phyloP scores from a whole-genome alignment of 1,140 invertebrate species.

The Caenorhabditis briggsae region DNA sequence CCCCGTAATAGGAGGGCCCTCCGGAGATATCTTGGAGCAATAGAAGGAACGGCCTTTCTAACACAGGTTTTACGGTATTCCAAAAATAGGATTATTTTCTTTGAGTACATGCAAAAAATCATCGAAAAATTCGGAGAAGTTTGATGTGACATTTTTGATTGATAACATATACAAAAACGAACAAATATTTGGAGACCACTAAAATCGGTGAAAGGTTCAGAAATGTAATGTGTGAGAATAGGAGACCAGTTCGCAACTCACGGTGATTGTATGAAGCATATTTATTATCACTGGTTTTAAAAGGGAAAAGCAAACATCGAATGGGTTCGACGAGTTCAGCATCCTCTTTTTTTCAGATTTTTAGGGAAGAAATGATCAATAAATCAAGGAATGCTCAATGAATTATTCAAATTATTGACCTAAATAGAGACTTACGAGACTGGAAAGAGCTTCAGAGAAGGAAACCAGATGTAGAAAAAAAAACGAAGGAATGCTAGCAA shows the following conservation, averaged over 20 bases:
- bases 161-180: slow-evolving; percentile 6
- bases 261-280: background rate
- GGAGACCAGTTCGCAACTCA: slow-evolving; percentile 1
- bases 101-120: background rate
- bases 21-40: too few species aligned
- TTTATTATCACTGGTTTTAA: slow-evolving; percentile 33
- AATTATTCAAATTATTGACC: slow-evolving; percentile 41
- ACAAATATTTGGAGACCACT: slow-evolving; percentile 31
- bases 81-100: background rate
- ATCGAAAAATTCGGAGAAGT: background rate
- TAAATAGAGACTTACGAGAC: background rate
- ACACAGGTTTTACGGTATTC: background rate
- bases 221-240: background rate
- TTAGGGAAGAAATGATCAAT: background rate
- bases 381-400: background rate
- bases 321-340: slow-evolving; percentile 37
- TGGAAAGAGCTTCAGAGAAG: too few species aligned
- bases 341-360: background rate
- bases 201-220: slow-evolving; percentile 37
- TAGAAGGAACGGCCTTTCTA: too few species aligned
- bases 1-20: too few species aligned
- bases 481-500: background rate
- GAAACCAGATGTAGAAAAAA: background rate
- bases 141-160: slow-evolving; percentile 29
- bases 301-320: slow-evolving; percentile 26